Percentiles rank a stretch among this genome's conserved stretches.
These are phyloP conservation scores for Bambusicola thoracicus DNA, from an alignment of 2,113 vertebrate genomes.

Conservation along the genomic window DNA sequence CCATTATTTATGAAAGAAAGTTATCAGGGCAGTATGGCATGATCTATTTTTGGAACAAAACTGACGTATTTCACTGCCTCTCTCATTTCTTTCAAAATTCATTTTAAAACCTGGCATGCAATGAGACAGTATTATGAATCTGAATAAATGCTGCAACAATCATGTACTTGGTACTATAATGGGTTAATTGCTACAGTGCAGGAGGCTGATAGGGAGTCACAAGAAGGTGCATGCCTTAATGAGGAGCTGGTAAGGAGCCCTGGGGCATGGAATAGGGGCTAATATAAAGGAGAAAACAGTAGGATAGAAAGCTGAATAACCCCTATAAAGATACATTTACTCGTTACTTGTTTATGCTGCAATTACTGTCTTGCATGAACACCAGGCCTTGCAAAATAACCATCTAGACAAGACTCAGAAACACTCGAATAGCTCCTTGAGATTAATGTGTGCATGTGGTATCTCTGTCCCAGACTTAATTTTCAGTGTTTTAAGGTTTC, in stretches of 20 bases:
- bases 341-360: slow-evolving; percentile 32
- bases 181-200: slow-evolving; percentile 52
- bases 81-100: slow-evolving; percentile 7
- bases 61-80: not conserved
- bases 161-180: not conserved
- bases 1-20: slow-evolving; percentile 24
- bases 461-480: not conserved
- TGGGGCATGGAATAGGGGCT: slow-evolving; percentile 33
- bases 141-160: not conserved
- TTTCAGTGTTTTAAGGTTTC: slow-evolving; percentile 1
- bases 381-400: not conserved
- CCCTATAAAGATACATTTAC: slow-evolving; percentile 20
- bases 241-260: slow-evolving; percentile 42
- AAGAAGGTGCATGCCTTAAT: slow-evolving; percentile 54
- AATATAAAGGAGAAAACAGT: slow-evolving; percentile 46
- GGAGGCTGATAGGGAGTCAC: slow-evolving; percentile 40
- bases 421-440: not conserved
- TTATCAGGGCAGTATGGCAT: not conserved
- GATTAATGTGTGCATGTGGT: not conserved
- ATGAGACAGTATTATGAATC: not conserved
- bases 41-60: slow-evolving; percentile 35
- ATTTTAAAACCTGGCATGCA: slow-evolving; percentile 4
- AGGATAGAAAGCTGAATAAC: slow-evolving; percentile 31
- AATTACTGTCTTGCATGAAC: slow-evolving; percentile 17
- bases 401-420: not conserved